Conservation (phyloP, 2,888 invertebrate species). For the Latheticus oryzae region DNA sequence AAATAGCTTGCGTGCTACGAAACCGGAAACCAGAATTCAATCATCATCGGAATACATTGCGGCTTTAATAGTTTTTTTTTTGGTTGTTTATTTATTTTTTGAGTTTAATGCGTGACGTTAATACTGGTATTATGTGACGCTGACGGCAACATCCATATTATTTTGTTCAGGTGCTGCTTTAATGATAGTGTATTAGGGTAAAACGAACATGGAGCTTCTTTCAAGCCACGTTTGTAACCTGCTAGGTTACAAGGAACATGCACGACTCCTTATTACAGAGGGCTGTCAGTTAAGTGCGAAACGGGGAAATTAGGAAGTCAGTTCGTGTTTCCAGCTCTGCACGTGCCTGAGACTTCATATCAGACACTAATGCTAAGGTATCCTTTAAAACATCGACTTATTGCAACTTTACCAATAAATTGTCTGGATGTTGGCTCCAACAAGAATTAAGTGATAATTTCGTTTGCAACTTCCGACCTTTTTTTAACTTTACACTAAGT, state of each 20-base stretch:
- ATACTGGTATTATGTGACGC: constrained; percentile 21
- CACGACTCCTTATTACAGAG: constrained; percentile 46
- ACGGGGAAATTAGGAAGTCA: constrained; percentile 50
- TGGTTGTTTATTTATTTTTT: constrained; percentile 4
- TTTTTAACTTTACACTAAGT: no score
- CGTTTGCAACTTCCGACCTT: constrained; percentile 29
- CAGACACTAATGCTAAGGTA: constrained; percentile 38
- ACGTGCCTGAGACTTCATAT: constrained; percentile 45
- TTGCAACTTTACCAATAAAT: constrained; percentile 25
- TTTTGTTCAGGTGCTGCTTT: constrained; percentile 31
- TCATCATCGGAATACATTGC: constrained; percentile 42
- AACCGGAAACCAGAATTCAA: constrained; percentile 50
- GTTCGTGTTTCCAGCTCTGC: constrained; percentile 46
- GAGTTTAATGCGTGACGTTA: constrained; percentile 20
- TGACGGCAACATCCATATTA: constrained; percentile 23
- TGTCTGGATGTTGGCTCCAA: constrained; percentile 7
- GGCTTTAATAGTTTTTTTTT: constrained; percentile 30
- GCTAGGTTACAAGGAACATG: constrained; percentile 33
- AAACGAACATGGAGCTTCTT: constrained; percentile 25
- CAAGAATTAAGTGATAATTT: constrained; percentile 33
- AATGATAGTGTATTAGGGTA: constrained; percentile 18
- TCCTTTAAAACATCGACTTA: constrained; percentile 44
- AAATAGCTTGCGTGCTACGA: constrained; percentile 50
- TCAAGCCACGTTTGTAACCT: constrained; percentile 32
- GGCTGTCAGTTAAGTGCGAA: constrained; percentile 48